phyloP scores from a whole-genome alignment of 1,140 invertebrate species.

The Brachionus angularis region DNA sequence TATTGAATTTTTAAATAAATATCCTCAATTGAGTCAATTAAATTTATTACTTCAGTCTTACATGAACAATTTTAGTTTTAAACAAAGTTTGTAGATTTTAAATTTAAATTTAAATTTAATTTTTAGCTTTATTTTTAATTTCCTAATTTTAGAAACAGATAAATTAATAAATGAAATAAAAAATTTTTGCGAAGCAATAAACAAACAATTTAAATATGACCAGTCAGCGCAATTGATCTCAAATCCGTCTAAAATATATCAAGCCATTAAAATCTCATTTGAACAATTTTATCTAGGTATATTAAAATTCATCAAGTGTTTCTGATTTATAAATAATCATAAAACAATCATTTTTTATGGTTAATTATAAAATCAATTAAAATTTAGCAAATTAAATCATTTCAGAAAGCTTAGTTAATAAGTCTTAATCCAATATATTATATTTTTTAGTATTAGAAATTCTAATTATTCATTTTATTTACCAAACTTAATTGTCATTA shows the following conservation, averaged over 20 bases:
- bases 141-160: neutral
- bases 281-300: slow-evolving; percentile 1
- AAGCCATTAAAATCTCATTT: neutral
- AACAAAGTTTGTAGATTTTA: neutral
- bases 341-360: no score
- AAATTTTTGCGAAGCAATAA: slow-evolving; percentile 11
- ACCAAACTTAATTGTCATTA: no score
- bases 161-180: slow-evolving; percentile 22
- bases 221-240: neutral
- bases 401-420: no score
- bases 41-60: neutral
- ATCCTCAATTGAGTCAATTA: neutral
- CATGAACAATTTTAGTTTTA: slow-evolving; percentile 23
- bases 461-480: no score
- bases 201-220: neutral
- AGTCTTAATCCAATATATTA: no score
- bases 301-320: neutral
- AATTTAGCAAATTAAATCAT: no score
- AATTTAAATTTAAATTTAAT: neutral
- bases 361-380: no score
- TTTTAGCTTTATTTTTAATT: neutral
- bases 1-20: slow-evolving; percentile 8
- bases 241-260: slow-evolving; percentile 26
- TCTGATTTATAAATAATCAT: no score
- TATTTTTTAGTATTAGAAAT: no score